Base-by-base conservation (phyloP, 2,797 vertebrate genomes). In the Phyllotis vaccarum region DNA sequence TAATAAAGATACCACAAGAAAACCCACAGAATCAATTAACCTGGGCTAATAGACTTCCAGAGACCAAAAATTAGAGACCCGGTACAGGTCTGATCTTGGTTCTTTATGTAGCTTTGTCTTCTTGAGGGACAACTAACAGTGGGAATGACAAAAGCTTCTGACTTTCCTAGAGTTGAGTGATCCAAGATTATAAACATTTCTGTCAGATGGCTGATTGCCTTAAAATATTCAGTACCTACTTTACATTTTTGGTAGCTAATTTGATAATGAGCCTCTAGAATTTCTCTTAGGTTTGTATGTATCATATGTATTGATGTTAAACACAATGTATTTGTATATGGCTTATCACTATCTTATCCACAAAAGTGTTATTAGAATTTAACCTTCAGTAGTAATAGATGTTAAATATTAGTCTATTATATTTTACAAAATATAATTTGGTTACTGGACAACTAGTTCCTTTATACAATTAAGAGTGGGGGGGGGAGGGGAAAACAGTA, bases 111-210 rank as follows among this genome's bases (percentile, higher is more conserved):
- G 3, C 24, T 62, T 62, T 24, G 60, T 27, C 24, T 62, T 62
- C 27, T 62, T 27, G 24, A 1, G 22, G 60, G 60, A 62, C 29
- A 24, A 24, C 60, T 62, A 62, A 62, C 27, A 62, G 60, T 62
- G 60, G 60, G 27, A 62, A 11, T 12, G 5, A 24, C 3, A 1
- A 10, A 27, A 27, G 24, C 29, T 24, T 62, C 60, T 62, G 60
- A 29, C 60, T 62, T n/a, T n/a, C n/a, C n/a, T 56, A 12, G 86
- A 83, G 60, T 91, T 91, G 94, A 5, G 88, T 92, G 93, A 72
- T 37, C 83, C 0, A 74, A 52, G 1, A 83, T 79, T 86, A 12
- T 46, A 19, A 49, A 2, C 54, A 37, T 29, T 46, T 74, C 22
- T 40, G 21, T 76, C 43, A 81, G 27, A 13, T 80, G 27, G 78